Conservation (phyloP, 2,888 invertebrate species). For the Acrobeloides nanus region DNA sequence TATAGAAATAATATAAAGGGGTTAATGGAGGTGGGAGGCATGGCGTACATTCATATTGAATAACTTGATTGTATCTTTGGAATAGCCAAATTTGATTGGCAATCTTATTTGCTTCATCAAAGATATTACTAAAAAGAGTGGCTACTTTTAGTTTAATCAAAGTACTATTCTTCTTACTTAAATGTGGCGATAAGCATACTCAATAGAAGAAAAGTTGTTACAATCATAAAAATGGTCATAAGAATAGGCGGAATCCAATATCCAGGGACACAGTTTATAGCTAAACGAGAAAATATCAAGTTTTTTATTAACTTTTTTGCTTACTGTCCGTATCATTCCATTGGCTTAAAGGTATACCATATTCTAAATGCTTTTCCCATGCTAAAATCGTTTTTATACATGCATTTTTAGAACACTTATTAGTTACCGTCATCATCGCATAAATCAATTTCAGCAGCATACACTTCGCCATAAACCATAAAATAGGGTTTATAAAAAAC, state of each 20-base stretch:
- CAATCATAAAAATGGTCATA: slow-evolving; percentile 89
- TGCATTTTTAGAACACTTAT: slow-evolving; percentile 38
- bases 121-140: slow-evolving; percentile 52
- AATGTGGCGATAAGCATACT: slow-evolving; percentile 96
- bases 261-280: slow-evolving; percentile 48
- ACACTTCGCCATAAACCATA: slow-evolving; percentile 97
- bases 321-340: slow-evolving; percentile 12
- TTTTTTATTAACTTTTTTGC: too few species aligned
- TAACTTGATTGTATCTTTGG: slow-evolving; percentile 84
- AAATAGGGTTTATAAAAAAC: slow-evolving; percentile 94
- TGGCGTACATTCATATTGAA: slow-evolving; percentile 96
- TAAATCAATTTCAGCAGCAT: slow-evolving; percentile 81
- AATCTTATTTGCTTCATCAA: slow-evolving; percentile 76
- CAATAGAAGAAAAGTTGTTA: slow-evolving; percentile 91
- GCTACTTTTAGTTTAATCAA: slow-evolving; percentile 1
- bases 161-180: too few species aligned
- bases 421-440: slow-evolving; percentile 53
- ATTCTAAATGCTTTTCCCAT: slow-evolving; percentile 46
- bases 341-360: slow-evolving; percentile 24
- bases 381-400: slow-evolving; percentile 37
- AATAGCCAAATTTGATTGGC: slow-evolving; percentile 99
- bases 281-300: too few species aligned
- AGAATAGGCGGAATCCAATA: slow-evolving; percentile 81
- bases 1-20: slow-evolving; percentile 31
- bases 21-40: slow-evolving; percentile 72